Conservation (phyloP, 2,113 vertebrate species). For the Brienomyrus brachyistius region DNA sequence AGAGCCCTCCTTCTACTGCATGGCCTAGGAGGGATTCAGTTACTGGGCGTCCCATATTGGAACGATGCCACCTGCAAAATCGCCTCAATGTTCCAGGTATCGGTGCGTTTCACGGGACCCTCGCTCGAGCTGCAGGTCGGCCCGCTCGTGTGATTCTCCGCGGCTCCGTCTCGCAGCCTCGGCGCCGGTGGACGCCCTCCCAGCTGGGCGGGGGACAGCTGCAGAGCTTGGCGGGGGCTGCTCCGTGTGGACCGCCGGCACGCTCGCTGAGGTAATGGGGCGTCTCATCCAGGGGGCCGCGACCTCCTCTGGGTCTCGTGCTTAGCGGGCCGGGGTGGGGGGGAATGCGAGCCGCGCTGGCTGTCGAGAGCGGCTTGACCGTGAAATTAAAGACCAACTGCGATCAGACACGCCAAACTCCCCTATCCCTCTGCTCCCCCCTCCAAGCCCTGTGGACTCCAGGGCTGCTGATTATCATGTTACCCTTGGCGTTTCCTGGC, state of each 20-base stretch:
- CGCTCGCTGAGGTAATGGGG: slow-evolving; percentile 4
- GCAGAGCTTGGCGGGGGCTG: not conserved
- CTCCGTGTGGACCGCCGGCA: not conserved
- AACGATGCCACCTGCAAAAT: not conserved
- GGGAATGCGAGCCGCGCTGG: too few species aligned
- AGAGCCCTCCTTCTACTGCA: not conserved
- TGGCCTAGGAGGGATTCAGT: not conserved
- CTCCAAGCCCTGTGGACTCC: not conserved
- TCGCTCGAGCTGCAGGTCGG: not conserved
- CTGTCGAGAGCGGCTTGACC: not conserved
- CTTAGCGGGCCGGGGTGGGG: not conserved
- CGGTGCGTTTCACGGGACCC: not conserved
- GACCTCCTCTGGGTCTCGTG: not conserved
- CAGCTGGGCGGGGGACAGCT: not conserved
- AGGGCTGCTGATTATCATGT: not conserved
- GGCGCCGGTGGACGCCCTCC: not conserved
- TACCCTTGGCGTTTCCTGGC: not conserved
- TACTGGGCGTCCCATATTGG: not conserved
- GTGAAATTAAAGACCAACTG: slow-evolving; percentile 13
- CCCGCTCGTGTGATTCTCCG: not conserved
- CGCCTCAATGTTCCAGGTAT: not conserved
- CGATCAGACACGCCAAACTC: not conserved
- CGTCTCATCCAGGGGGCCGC: not conserved
- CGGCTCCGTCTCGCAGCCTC: not conserved
- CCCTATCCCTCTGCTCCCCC: not conserved